A percentile compares a stretch with the other conserved stretches of the same genome.
Conservation (phyloP, 1,140 invertebrate species). For the Drosophila erecta region DNA sequence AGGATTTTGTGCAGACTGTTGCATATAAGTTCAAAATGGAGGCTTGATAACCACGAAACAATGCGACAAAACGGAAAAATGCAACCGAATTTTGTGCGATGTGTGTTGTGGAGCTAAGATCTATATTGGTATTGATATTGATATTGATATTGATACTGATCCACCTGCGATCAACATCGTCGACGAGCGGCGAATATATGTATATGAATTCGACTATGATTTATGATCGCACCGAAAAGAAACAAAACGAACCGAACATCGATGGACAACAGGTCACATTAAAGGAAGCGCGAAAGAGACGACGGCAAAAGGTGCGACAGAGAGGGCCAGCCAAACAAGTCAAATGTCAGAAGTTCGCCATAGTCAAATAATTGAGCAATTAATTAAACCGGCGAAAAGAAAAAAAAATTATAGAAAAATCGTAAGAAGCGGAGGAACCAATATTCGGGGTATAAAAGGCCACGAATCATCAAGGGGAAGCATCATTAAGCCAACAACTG, state of each 20-base stretch:
- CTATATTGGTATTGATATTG: too few relatives aligned
- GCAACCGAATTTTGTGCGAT: conserved; percentile 43
- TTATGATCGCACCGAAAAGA: conserved; percentile 47
- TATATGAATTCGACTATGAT: conserved; percentile 47
- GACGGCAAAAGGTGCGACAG: conserved; percentile 1
- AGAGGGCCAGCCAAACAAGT: conserved; percentile 43
- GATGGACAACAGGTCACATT: conserved; percentile 63
- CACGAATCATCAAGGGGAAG: conserved; percentile 44
- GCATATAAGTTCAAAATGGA: conserved; percentile 35
- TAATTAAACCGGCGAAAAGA: conserved; percentile 66
- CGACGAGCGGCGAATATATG: conserved; percentile 19
- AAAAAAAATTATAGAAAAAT: conserved; percentile 59
- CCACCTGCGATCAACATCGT: conserved; percentile 25
- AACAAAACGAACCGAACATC: conserved; percentile 21
- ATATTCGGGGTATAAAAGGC: conserved; percentile 70
- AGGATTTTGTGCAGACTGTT: conserved; percentile 41
- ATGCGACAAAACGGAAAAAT: conserved; percentile 47
- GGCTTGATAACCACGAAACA: conserved; percentile 13
- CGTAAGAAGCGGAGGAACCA: conserved; percentile 43
- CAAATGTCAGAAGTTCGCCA: conserved; percentile 78
- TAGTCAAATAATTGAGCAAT: conserved; percentile 79
- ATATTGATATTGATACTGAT: conserved; percentile 18
- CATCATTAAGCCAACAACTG: conserved; percentile 74
- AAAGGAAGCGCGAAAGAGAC: conserved; percentile 57
- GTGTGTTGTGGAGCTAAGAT: conserved; percentile 3